Base-by-base conservation (phyloP, 2,888 invertebrate species). In the Congeria kusceri region DNA sequence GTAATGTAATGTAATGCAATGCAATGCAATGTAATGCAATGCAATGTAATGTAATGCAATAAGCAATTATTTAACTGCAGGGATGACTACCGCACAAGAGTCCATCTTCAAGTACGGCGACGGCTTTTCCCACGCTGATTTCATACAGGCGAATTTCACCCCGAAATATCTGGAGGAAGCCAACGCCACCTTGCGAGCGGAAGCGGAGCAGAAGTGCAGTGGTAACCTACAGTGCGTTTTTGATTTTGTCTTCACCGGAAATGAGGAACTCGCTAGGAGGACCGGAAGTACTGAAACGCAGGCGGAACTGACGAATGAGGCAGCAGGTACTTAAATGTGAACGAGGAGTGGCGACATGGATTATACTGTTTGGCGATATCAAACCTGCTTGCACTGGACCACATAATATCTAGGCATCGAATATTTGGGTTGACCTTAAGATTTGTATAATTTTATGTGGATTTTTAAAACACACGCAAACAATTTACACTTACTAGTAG, bases 141-240 rank as follows among this genome's bases (percentile, higher is more conserved):
- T 62, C 67, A 74, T 46, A 27, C 32, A 64, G 39, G 65, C 77
- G 0, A 65, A 74, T n/a, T 85, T 81, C 57, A 64, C 58, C n/a
- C 85, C 85, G 0, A 67, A 77, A 13, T 85, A 83, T 46, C 39
- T 81, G 20, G 85, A 85, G 13, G 83, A 80, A n/a, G 78, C 78
- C 11, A 68, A 80, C 39, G 56, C 56, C 15, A 62, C 66, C 18
- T 28, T 67, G 2, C 66, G 77, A 25, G 67, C 70, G 4, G 68
- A 74, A 18, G 85, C 83, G 2, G 74, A 46, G 2, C 13, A 11
- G 7, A 57, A 56, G 7, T 85, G 85, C 57, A 72, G 73, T 9
- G 62, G 58, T 3, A 77, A 74, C 15, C 49, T 57, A 4, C 80
- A 80, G 56, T 85, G 85, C 65, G 72, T 85, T 20, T 83, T 73